Evolutionary conservation across 1,140 invertebrate genomes (phyloP).

Genomic region (Ectropis grisescens): DNA sequence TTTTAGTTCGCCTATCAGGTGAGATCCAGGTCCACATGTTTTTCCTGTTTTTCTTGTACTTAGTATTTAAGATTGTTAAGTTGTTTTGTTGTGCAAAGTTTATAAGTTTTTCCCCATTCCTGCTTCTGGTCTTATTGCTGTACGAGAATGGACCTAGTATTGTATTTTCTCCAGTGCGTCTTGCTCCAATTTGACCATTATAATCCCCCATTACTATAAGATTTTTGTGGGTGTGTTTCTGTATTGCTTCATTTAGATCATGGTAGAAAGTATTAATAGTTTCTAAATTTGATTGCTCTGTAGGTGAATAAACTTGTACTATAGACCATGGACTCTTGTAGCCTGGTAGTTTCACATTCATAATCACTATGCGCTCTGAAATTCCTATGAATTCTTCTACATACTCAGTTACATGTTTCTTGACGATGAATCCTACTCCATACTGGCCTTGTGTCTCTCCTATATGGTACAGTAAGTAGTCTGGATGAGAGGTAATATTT

Average conservation of each 20-base stretch:
- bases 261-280: constrained; percentile 4
- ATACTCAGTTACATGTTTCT: constrained; percentile 7
- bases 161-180: constrained; percentile 1
- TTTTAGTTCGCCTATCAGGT: constrained; percentile 4
- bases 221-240: constrained; percentile 10
- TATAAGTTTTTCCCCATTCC: too few species aligned
- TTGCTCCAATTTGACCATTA: constrained; percentile 9
- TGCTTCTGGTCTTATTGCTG: too few species aligned
- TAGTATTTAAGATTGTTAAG: too few species aligned
- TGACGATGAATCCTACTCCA: constrained; percentile 17
- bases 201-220: constrained; percentile 14
- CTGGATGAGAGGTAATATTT: constrained; percentile 4
- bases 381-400: constrained; percentile 12
- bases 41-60: constrained; percentile 5
- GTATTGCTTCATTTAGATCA: constrained; percentile 8
- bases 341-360: constrained; percentile 15
- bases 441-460: constrained; percentile 7
- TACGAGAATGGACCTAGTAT: constrained; percentile 5
- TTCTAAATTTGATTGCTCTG: constrained; percentile 8
- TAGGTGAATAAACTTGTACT: constrained; percentile 17
- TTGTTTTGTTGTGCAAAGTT: too few species aligned
- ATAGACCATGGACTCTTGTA: constrained; percentile 13
- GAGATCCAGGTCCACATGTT: constrained; percentile 9
- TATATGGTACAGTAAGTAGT: too few species aligned
- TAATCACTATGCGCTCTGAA: constrained; percentile 14